Evolutionary conservation across 1,140 invertebrate genomes (phyloP).

Genomic region (Phymorhynchus buccinoides): DNA sequence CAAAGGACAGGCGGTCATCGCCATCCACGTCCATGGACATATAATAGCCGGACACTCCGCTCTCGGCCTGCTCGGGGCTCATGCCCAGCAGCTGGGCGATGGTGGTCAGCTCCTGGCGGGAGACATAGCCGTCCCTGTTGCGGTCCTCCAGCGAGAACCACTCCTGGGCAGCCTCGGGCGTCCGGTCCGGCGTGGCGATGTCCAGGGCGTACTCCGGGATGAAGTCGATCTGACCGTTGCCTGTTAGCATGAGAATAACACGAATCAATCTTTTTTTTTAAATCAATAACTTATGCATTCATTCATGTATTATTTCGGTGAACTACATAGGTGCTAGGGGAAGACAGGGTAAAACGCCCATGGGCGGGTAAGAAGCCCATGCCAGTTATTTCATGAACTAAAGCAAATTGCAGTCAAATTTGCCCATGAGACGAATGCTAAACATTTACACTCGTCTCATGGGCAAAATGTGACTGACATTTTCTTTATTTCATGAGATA

Average conservation of each 20-base stretch:
- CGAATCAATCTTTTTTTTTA: too few species aligned
- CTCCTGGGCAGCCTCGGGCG: conserved; percentile 53
- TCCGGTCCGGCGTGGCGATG: conserved; percentile 56
- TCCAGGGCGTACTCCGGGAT: conserved; percentile 64
- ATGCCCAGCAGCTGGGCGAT: conserved; percentile 61
- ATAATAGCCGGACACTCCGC: conserved; percentile 56
- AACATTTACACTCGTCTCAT: too few species aligned
- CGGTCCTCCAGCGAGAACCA: conserved; percentile 63
- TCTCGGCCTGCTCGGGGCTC: conserved; percentile 49
- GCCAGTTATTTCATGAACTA: too few species aligned
- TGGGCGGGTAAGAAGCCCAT: too few species aligned
- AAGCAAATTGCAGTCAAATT: too few species aligned
- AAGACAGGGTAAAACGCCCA: too few species aligned
- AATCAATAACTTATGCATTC: too few species aligned
- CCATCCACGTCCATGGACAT: conserved; percentile 57
- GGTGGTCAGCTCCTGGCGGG: conserved; percentile 53
- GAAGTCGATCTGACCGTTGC: conserved; percentile 60
- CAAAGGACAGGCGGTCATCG: conserved; percentile 54
- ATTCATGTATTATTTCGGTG: too few species aligned
- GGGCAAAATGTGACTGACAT: too few species aligned
- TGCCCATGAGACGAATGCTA: too few species aligned
- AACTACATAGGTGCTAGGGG: too few species aligned
- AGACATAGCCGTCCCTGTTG: conserved; percentile 57
- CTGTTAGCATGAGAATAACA: conserved; percentile 41
- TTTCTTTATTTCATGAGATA: too few species aligned